phyloP scores from a whole-genome alignment of 2,113 vertebrate species.

The Cyphomyrus discorhynchus region DNA sequence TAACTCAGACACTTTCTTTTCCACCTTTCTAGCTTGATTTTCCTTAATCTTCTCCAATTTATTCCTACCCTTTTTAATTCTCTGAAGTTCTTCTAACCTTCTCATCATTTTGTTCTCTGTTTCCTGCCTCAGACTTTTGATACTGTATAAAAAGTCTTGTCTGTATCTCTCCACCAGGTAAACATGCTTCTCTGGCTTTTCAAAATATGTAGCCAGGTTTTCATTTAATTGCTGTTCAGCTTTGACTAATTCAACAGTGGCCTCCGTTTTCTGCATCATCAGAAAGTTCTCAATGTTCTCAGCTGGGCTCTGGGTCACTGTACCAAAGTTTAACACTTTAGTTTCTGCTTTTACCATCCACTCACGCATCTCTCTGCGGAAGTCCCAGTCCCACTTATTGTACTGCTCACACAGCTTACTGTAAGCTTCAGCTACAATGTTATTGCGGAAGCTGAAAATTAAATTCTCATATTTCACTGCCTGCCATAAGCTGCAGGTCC shows the following conservation, averaged over 20 bases:
- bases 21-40: too few relatives aligned
- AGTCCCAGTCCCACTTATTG: constrained; percentile 48
- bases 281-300: background rate
- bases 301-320: background rate
- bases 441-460: constrained; percentile 53
- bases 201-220: constrained; percentile 23
- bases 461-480: constrained; percentile 56
- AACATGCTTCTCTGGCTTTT: constrained; percentile 9
- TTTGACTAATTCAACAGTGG: background rate
- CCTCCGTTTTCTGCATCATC: background rate
- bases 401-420: constrained; percentile 37
- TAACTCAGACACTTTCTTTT: too few relatives aligned
- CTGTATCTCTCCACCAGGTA: constrained; percentile 33
- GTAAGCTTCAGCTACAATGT: constrained; percentile 42
- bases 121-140: background rate
- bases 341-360: constrained; percentile 28
- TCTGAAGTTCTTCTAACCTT: too few relatives aligned
- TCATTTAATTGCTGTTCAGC: background rate
- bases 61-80: too few relatives aligned
- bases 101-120: too few relatives aligned
- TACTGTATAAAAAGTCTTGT: constrained; percentile 26
- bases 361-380: constrained; percentile 34
- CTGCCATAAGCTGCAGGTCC: constrained; percentile 46
- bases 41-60: too few relatives aligned
- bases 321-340: background rate